Evolutionary conservation across 2,113 vertebrate species (phyloP), one percentile per base, ranked within the genome.

Genomic region (Macquaria australasica): DNA sequence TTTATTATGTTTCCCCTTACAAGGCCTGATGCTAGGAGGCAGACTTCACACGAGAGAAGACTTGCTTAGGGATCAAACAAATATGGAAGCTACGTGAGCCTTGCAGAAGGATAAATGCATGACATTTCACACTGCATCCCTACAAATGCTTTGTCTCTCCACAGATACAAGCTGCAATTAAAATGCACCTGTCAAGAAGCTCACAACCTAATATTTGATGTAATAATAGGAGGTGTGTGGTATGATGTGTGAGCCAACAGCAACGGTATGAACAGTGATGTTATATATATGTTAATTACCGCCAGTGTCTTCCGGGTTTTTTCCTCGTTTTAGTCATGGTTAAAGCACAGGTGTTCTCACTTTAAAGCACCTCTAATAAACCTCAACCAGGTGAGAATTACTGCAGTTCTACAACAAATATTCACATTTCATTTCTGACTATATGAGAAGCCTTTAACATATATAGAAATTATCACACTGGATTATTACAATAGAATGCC

Each of bases 21-120:
- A 82, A 87, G 85, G 69, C 80, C 85, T 77, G 72, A 71, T 84
- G 88, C 86, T 88, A 5, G 62, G 79, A 83, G 73, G 69, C 71
- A 85, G 81, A 91, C 82, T 90, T 92, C 84, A 93, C 81, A 91
- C 87, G 77, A 81, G 73, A 86, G 87, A 83, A 78, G 63, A 80
- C 88, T 69, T 74, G 8, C 48, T 41, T 4, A 50, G 20, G 34
- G 79, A 70, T 76, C 10, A 59, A 77, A 76, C 16, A 63, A 67
- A 71, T 59, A 60, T 55, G 37, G 5, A 37, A 37, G 31, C 10
- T n/a, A 58, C 58, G 56, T 21, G 5, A 73, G 60, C 31, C 55
- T 25, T 12, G 12, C 25, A 77, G 58, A 62, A 11, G 6, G 39
- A 73, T 53, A 48, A 62, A 18, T 56, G 37, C 20, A 51, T 68